These are phyloP conservation scores for Callinectes sapidus DNA, from an alignment of 2,888 invertebrate genomes.

Conservation along the genomic window DNA sequence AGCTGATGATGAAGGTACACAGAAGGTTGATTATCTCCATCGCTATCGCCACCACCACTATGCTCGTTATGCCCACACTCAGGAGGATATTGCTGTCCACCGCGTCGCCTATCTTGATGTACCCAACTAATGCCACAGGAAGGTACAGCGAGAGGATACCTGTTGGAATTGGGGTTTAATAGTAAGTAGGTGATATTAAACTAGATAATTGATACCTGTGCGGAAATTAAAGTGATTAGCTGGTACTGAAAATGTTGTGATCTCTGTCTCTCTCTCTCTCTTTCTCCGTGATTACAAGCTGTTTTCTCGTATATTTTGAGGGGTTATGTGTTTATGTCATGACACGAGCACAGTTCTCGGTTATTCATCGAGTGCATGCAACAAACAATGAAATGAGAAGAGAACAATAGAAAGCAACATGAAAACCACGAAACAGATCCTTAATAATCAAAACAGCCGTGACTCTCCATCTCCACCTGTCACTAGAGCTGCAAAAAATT, in stretches of 20 bases:
- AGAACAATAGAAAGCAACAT: too few relatives aligned
- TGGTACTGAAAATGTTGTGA: neutral
- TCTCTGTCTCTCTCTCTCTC: too few relatives aligned
- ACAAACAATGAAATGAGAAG: too few relatives aligned
- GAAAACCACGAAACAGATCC: too few relatives aligned
- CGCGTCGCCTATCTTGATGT: constrained; percentile 81
- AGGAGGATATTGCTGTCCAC: constrained; percentile 81
- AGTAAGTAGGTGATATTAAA: neutral
- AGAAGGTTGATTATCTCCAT: constrained; percentile 82
- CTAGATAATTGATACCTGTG: neutral
- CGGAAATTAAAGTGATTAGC: neutral
- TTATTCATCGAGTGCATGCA: too few relatives aligned
- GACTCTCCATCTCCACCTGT: too few relatives aligned
- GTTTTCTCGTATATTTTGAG: too few relatives aligned
- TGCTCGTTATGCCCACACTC: constrained; percentile 78
- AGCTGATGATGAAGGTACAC: constrained; percentile 82
- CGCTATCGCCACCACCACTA: constrained; percentile 80
- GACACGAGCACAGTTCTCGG: too few relatives aligned
- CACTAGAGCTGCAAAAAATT: neutral
- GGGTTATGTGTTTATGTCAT: too few relatives aligned
- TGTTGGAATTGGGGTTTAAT: constrained; percentile 75
- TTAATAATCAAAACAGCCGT: too few relatives aligned
- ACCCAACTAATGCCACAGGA: constrained; percentile 81
- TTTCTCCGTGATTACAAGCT: too few relatives aligned
- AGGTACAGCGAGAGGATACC: constrained; percentile 80